phyloP scores from a whole-genome alignment of 2,888 invertebrate species.

The Oasisia sp. region DNA sequence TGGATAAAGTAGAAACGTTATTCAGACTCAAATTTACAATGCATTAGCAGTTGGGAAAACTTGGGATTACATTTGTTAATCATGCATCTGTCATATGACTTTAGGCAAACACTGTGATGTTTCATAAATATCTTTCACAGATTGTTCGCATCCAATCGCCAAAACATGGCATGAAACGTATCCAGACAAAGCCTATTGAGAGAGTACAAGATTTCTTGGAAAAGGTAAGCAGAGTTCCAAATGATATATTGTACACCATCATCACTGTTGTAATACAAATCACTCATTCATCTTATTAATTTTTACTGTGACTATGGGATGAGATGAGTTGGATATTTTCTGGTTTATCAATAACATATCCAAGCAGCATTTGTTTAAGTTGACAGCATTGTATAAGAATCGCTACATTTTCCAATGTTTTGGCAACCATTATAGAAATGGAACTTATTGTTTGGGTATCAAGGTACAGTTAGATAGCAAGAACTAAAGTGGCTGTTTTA shows the following conservation, averaged over 20 bases:
- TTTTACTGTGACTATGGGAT: not conserved
- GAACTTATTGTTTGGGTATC: too few relatives aligned
- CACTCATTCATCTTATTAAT: not conserved
- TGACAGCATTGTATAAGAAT: not conserved
- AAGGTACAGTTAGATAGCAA: too few relatives aligned
- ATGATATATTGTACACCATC: not conserved
- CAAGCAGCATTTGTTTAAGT: not conserved
- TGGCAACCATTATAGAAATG: too few relatives aligned
- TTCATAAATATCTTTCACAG: conserved; percentile 39
- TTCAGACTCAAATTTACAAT: too few relatives aligned
- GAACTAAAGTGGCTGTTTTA: too few relatives aligned
- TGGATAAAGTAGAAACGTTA: too few relatives aligned
- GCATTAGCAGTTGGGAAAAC: too few relatives aligned
- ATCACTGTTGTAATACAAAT: not conserved
- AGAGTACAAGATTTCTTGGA: conserved; percentile 56
- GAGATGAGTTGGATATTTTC: not conserved
- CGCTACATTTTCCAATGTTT: not conserved
- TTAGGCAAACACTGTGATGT: not conserved
- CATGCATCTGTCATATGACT: not conserved
- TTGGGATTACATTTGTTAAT: too few relatives aligned
- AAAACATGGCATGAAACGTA: conserved; percentile 60
- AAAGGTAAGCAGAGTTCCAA: conserved; percentile 46
- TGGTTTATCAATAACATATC: conserved; percentile 7
- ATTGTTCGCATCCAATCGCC: conserved; percentile 60
- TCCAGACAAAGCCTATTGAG: conserved; percentile 55